Evolutionary conservation across 2,797 vertebrate species (phyloP).

Genomic region (Gallinago nigripennis): DNA sequence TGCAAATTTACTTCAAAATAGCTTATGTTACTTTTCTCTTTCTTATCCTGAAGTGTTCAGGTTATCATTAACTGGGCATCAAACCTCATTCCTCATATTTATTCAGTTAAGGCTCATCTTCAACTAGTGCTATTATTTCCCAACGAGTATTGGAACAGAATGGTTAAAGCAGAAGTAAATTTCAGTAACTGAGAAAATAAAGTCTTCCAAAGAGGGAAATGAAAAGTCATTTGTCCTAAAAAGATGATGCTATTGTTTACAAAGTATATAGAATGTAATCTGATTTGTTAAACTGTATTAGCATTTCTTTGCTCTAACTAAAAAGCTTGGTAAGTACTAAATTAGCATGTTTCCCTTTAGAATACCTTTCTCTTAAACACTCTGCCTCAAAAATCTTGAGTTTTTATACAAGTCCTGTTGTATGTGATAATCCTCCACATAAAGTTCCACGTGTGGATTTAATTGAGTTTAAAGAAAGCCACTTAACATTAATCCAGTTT

Average conservation of each 20-base stretch:
- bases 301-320: background rate
- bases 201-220: background rate
- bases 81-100: background rate
- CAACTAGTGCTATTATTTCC: background rate
- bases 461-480: background rate
- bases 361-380: background rate
- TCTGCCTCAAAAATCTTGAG: background rate
- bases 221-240: background rate
- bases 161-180: background rate
- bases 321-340: background rate
- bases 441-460: background rate
- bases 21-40: background rate
- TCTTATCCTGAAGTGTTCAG: background rate
- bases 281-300: background rate
- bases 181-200: background rate
- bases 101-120: background rate
- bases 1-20: background rate
- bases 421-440: accelerated
- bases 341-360: background rate
- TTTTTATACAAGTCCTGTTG: background rate
- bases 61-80: background rate
- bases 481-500: background rate
- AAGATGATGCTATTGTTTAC: background rate
- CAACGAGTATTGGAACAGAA: background rate
- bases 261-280: background rate